A percentile compares a stretch with the other conserved stretches of the same genome.
Evolutionary conservation across 2,797 vertebrate species (phyloP).

Genomic region (Clarias platycephalus): DNA sequence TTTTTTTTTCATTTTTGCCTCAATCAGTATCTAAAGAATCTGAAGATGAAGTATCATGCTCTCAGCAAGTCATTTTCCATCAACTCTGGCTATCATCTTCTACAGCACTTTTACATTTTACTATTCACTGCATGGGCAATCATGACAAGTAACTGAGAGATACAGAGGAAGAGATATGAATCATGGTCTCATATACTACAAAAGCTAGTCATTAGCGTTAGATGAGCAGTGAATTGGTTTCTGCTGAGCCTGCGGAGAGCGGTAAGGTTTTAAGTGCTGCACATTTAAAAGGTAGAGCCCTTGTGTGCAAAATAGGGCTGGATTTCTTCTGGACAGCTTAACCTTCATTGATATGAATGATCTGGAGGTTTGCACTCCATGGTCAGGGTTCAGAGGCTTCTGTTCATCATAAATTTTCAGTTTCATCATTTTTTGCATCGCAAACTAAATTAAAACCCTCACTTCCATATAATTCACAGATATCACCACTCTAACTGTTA

Average conservation of each 20-base stretch:
- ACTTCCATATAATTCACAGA: neutral
- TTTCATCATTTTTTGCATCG: neutral
- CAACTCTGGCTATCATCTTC: neutral
- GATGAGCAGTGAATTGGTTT: slow-evolving; percentile 36
- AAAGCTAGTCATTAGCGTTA: slow-evolving; percentile 35
- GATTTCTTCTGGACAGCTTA: slow-evolving; percentile 18
- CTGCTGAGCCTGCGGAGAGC: slow-evolving; percentile 15
- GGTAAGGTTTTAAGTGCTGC: slow-evolving; percentile 28
- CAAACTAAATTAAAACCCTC: neutral
- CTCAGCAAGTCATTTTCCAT: slow-evolving; percentile 29
- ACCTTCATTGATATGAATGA: neutral
- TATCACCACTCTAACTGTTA: neutral
- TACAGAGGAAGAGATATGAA: slow-evolving; percentile 16
- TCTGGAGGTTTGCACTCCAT: neutral
- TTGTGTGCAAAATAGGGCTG: slow-evolving; percentile 13
- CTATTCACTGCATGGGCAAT: slow-evolving; percentile 16
- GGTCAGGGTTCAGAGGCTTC: neutral
- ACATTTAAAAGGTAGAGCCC: slow-evolving; percentile 5
- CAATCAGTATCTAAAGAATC: slow-evolving; percentile 30
- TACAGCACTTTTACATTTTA: slow-evolving; percentile 17
- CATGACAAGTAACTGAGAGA: neutral
- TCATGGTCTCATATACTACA: slow-evolving; percentile 24
- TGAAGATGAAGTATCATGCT: slow-evolving; percentile 32
- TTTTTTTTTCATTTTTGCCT: slow-evolving; percentile 6
- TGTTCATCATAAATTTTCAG: neutral